Base-by-base conservation (phyloP, 1,140 invertebrate species). In the Ceratina calcarata region DNA sequence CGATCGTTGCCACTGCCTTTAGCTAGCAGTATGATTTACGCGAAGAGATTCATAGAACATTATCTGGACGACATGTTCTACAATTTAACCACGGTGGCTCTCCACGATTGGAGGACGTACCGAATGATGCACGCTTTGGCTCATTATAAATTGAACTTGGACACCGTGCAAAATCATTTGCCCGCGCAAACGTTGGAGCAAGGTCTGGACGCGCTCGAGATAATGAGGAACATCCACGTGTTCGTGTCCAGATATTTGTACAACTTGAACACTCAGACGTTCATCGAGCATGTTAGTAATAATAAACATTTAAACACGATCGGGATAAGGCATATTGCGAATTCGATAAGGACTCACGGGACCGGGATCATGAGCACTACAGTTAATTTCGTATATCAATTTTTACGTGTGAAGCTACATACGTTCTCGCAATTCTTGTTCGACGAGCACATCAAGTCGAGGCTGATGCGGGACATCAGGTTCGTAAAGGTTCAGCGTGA, bases 51-150 rank as follows among this genome's bases (percentile, higher is more conserved):
- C 61, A 95, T 98, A 4, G 98, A 99, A 91, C 95, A 98, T 89
- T 99, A 99, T 92, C 94, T 99, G 60, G 98, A 98, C 83, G 96
- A 96, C 84, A 99, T 97, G 82, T 99, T 99, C 93, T 99, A 99
- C 92, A 99, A 99, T 93, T 94, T 99, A 86, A 99, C 98, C 0
- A 98, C 98, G 1, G 98, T 99, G 49, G 98, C 99, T 20, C 93
- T 99, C 20, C 98, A 99, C 87, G 98, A 99, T 93, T 99, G 98
- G 98, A 97, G 97, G 91, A 99, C 98, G 0, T 99, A 99, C 91
- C 96, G 97, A 53, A 97, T 98, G 92, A 99, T 99, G 99, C 95
- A 98, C 81, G 96, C 97, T 88, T 95, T 99, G 89, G 99, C 98
- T 1, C 94, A 95, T 86, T 95, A 97, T 67, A 98, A 98, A 90